Evolutionary conservation across 2,888 invertebrate genomes (phyloP).

Genomic region (Leptodirus hochenwartii): DNA sequence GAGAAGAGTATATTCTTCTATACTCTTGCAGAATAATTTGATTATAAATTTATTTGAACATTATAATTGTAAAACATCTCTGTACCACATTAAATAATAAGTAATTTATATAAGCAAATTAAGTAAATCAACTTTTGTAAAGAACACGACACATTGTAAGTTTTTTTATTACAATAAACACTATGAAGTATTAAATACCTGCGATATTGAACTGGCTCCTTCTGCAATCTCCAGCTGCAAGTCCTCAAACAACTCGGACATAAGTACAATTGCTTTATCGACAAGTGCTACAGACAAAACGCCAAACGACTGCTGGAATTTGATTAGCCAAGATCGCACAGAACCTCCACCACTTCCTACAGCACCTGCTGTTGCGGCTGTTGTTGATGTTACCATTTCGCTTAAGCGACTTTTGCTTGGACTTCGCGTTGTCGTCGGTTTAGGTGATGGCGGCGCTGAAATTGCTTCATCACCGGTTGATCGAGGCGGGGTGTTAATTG

Average conservation of each 20-base stretch:
- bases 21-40: too few species aligned
- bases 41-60: neutral
- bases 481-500: constrained; percentile 25
- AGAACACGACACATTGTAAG: too few species aligned
- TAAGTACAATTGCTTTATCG: constrained; percentile 61
- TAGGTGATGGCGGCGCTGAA: neutral
- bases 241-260: constrained; percentile 56
- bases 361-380: neutral
- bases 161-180: too few species aligned
- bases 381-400: neutral
- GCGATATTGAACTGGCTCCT: too few species aligned
- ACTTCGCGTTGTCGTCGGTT: constrained; percentile 24
- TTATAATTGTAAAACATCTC: too few species aligned
- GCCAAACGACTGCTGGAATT: constrained; percentile 75
- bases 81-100: too few species aligned
- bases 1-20: neutral
- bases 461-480: constrained; percentile 34
- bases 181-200: too few species aligned
- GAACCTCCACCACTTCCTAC: constrained; percentile 22
- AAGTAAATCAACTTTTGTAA: too few species aligned
- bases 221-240: constrained; percentile 64
- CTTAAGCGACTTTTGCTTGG: constrained; percentile 37
- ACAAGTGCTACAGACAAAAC: constrained; percentile 81
- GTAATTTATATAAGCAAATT: too few species aligned
- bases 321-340: constrained; percentile 45